Base-by-base conservation (phyloP, 2,797 vertebrate genomes). In the Poeciliopsis paucimaculata region DNA sequence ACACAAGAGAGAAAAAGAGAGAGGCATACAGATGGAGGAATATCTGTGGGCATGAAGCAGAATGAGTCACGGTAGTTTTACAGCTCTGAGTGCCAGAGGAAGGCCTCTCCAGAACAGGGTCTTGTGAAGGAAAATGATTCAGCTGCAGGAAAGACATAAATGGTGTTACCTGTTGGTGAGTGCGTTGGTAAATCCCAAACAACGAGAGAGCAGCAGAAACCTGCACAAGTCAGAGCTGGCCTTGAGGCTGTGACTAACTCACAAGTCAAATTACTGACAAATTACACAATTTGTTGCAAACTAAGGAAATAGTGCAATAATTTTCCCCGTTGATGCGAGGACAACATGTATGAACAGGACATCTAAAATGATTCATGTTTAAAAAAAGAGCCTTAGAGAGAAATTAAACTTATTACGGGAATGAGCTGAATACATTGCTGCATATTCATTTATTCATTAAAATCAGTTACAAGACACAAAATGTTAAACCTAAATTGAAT, bases 91-190 rank as follows among this genome's bases (percentile, higher is more conserved):
- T 83, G 90, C 89, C 84, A 89, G 81, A 90, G 85, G 84, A 86
- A 93, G 87, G 82, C 89, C 86, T 90, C 68, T 77, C 49, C 51
- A 66, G 79, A 77, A 75, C 78, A 81, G 85, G 75, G 86, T 81
- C 36, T 28, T 3, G 23, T 20, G 39, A 77, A 85, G 75, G 75
- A 90, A 79, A 82, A 62, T 34, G 53, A 78, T 77, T 81, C 39
- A 10, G 68, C 81, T 49, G 79, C 88, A 92, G 92, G 92, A 93
- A 93, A 93, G 79, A 91, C 93, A 85, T 90, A 93, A 76, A 93
- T 90, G 91, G 94, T 81, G 75, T 76, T 92, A 91, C 87, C 88
- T 90, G 86, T 81, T 55, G 75, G 88, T 55, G 76, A 87, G 28
- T 57, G 20, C 20, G 28, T 13, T 1, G n/a, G 90, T 78, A 28